Base-by-base conservation (phyloP, 92 coral and sea anemone genomes). In the Muricea muricata region DNA sequence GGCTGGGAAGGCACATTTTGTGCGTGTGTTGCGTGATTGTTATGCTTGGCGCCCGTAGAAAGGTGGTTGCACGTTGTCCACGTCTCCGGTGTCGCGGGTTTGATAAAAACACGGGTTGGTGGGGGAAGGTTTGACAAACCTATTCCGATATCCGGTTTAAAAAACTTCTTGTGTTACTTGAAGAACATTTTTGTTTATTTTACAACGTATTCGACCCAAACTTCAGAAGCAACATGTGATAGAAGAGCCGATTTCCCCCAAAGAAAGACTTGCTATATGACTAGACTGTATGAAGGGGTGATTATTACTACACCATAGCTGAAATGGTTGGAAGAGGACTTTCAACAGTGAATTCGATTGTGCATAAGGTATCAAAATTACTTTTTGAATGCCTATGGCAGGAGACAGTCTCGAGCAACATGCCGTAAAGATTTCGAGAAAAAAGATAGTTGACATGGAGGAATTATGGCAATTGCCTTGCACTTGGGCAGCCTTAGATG, bases 401-500 rank as follows among this genome's bases (percentile, higher is more conserved):
- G 4, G 42, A 37, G 9, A 9, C 42, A 9, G 9, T 37, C 4
- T 37, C 42, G 42, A 37, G 42, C 9, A 37, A 37, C 42, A 4
- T 26, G 67, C 73, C 76, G 37, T 12, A 83, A 85, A 41, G 83
- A 73, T 30, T 85, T 85, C 8, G 47, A 85, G 45, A n/a, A n/a
- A 7, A 76, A 85, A 76, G 6, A 75, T 85, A 34, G 28, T 85
- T 14, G 88, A 85, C 35, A 85, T 85, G 89, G 89, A 79, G 37
- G 85, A 86, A 79, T 69, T 68, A 11, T 86, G 89, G 85, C 89
- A 86, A 25, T 86, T 86, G 25, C 80, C 89, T 25, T 86, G 89
- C 85, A 78, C 85, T 70, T 79, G 85, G 89, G 79, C 74, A 25
- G 85, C 89, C 78, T 46, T 79, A 55, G 85, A 37, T 37, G 42